These are phyloP conservation scores for Elysia chlorotica DNA, from an alignment of 1,140 invertebrate genomes.

Conservation along the genomic window DNA sequence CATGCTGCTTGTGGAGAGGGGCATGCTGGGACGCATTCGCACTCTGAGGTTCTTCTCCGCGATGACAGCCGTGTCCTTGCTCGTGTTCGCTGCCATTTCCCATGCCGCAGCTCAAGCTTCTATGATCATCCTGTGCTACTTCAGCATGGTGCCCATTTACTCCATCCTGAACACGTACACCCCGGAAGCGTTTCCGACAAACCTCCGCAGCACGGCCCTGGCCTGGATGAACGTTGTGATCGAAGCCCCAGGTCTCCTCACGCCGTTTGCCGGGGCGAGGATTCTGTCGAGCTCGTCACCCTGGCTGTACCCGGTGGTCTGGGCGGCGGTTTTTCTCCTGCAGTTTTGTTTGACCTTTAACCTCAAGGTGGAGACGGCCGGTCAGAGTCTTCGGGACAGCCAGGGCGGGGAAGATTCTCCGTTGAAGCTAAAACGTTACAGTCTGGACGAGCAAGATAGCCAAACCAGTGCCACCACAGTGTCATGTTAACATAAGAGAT, in stretches of 20 bases:
- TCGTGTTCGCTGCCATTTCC: constrained; percentile 45
- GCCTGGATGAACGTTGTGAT: constrained; percentile 48
- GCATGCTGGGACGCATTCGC: constrained; percentile 46
- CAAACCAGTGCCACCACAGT: neutral
- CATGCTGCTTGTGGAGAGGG: constrained; percentile 46
- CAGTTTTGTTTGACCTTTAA: constrained; percentile 43
- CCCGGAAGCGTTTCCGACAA: constrained; percentile 51
- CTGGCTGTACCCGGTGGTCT: constrained; percentile 52
- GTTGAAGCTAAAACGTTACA: neutral
- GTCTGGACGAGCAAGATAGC: neutral
- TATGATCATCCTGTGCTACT: constrained; percentile 49
- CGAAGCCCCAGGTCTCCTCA: constrained; percentile 45
- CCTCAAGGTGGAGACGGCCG: constrained; percentile 43
- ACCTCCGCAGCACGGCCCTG: constrained; percentile 46
- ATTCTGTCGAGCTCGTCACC: constrained; percentile 38
- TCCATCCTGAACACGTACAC: constrained; percentile 54
- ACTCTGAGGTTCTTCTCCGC: constrained; percentile 48
- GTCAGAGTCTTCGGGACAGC: constrained; percentile 34
- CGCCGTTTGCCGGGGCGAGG: constrained; percentile 48
- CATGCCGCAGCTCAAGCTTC: constrained; percentile 38
- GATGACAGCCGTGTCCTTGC: constrained; percentile 35
- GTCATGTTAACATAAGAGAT: neutral
- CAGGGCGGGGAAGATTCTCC: neutral
- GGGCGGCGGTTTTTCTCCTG: constrained; percentile 41
- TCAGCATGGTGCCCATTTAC: constrained; percentile 56